Evolutionary conservation across 2,888 invertebrate genomes (phyloP), one percentile per base, ranked within the genome.

Genomic region (Trachelus iudaicus): DNA sequence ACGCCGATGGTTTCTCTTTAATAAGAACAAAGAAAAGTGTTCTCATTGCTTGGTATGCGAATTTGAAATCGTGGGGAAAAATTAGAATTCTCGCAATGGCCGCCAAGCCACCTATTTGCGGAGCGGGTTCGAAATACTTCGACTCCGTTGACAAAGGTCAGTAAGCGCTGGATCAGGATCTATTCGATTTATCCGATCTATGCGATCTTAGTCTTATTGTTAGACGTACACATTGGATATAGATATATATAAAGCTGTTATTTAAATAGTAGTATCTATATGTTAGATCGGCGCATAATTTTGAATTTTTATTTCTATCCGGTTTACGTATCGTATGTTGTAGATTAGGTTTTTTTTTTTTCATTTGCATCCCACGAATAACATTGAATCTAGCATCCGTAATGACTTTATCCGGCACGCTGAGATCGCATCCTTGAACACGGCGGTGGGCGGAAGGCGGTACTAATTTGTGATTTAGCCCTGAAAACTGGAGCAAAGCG

Each of bases 391-490:
- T 56, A 56, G 56, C 23, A 23, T 56, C 23, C 23, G 56, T 56
- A 56, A 56, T 56, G 56, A 56, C 23, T 23, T 56, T 56, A 56
- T 56, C 23, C 56, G 56, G 23, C 2, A 23, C 0, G 56, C 9
- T 56, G 23, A 56, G 56, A 56, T 56, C 23, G 56, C 56, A 56
- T 56, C 56, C 56, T 56, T 56, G 56, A 56, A 56, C 56, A 56
- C 56, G 23, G 23, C 9, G 9, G 73, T 34, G 76, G 33, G 77
- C 75, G 81, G 80, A 80, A 71, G 34, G 31, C 33, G 33, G 75
- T 77, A 34, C 78, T 76, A 79, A 81, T 81, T 80, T 69, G 75
- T 76, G 76, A 80, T 75, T 75, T 80, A 79, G 76, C 79, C 80
- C 77, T 79, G 80, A 79, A 79, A 80, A 79, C 77, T 81, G 75